Percentiles rank a stretch among this genome's conserved stretches.
phyloP scores from a whole-genome alignment of 2,888 invertebrate genomes.

The Scaptomyza reducta region DNA sequence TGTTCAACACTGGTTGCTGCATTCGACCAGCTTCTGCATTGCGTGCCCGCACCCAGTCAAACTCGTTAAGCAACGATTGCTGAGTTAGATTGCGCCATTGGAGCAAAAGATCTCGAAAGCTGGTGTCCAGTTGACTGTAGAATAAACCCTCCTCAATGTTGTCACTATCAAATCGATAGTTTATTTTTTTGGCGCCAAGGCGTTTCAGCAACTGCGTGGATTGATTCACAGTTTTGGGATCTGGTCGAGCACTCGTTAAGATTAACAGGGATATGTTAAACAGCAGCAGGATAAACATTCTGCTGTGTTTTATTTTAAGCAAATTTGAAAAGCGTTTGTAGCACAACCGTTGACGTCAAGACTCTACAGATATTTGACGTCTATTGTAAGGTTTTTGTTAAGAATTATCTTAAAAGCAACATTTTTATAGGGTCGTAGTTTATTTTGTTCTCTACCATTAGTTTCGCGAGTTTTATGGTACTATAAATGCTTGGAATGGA shows the following conservation, averaged over 20 bases:
- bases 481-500: neutral
- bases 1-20: constrained; percentile 21
- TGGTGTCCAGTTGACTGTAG: constrained; percentile 33
- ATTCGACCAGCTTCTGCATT: constrained; percentile 18
- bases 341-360: constrained; percentile 3
- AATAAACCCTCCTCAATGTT: constrained; percentile 17
- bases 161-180: neutral
- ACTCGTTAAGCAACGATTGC: constrained; percentile 6
- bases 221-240: constrained; percentile 7
- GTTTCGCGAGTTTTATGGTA: neutral
- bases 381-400: neutral
- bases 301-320: too few relatives aligned
- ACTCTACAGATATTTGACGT: neutral
- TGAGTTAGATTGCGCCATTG: constrained; percentile 36
- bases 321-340: too few relatives aligned
- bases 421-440: constrained; percentile 12
- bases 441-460: neutral
- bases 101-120: constrained; percentile 21
- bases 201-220: constrained; percentile 26
- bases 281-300: constrained; percentile 25
- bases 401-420: constrained; percentile 8
- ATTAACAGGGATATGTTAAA: neutral
- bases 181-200: constrained; percentile 14
- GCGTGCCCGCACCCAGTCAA: constrained; percentile 22
- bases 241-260: neutral